phyloP scores from a whole-genome alignment of 2,888 invertebrate genomes.

The Dryococelus australis region DNA sequence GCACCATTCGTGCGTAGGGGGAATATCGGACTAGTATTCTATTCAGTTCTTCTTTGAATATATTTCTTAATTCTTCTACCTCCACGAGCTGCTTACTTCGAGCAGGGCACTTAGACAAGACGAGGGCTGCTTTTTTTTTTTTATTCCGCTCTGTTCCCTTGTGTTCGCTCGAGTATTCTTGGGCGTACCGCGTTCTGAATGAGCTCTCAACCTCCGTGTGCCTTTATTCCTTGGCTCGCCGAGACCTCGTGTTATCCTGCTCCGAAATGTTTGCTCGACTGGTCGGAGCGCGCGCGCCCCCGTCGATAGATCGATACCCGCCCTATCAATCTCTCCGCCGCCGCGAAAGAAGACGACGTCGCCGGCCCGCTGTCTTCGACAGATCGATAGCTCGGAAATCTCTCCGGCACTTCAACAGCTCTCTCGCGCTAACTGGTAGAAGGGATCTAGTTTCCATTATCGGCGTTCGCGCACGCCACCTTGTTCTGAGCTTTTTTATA shows the following conservation, averaged over 20 bases:
- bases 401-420: background rate
- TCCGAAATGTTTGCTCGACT: slow-evolving; percentile 7
- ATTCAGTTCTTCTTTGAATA: too few relatives aligned
- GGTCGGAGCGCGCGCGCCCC: background rate
- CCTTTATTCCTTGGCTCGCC: background rate
- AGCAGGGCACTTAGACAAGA: background rate
- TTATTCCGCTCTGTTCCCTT: background rate
- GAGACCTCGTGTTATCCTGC: background rate
- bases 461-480: background rate
- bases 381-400: background rate
- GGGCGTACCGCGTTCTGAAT: background rate
- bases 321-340: slow-evolving; percentile 2
- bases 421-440: background rate
- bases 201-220: background rate
- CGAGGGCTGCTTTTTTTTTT: background rate
- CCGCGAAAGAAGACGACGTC: background rate
- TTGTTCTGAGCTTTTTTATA: background rate
- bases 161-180: background rate
- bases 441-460: background rate
- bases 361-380: background rate
- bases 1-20: too few relatives aligned
- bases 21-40: too few relatives aligned
- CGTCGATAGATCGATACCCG: background rate
- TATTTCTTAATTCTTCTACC: too few relatives aligned
- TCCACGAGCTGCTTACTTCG: background rate